These are phyloP conservation scores for Molothrus ater DNA, from an alignment of 2,797 vertebrate genomes.

Conservation along the genomic window DNA sequence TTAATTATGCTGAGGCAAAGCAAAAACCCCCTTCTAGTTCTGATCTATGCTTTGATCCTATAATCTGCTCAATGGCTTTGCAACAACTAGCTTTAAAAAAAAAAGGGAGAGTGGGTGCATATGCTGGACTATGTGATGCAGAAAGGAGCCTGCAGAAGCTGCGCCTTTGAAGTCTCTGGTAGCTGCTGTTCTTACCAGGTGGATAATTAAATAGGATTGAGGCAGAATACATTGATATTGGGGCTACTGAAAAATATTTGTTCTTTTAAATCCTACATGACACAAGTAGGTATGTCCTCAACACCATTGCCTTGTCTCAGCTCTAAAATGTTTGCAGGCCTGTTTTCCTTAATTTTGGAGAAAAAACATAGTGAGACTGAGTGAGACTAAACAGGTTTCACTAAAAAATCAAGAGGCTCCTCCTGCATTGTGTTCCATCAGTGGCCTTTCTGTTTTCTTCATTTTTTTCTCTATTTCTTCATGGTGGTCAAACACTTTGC, in stretches of 20 bases:
- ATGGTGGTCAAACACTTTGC: rapidly evolving
- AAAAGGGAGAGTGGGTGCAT: neutral
- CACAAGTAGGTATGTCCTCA: rapidly evolving
- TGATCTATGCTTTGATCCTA: neutral
- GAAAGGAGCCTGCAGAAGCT: neutral
- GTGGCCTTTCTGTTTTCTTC: neutral
- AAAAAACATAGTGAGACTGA: neutral
- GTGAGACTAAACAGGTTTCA: neutral
- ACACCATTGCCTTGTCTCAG: rapidly evolving
- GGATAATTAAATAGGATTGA: neutral
- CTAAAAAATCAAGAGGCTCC: neutral
- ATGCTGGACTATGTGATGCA: neutral
- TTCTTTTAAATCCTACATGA: neutral
- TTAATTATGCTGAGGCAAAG: neutral
- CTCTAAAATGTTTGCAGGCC: neutral
- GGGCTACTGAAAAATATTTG: neutral
- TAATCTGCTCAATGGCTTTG: neutral
- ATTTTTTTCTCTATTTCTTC: neutral
- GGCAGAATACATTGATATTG: neutral
- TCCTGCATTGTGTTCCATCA: neutral
- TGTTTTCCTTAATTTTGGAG: neutral
- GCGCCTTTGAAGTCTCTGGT: neutral
- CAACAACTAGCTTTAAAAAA: neutral
- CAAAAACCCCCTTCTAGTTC: neutral
- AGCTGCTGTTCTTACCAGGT: neutral